Conservation (phyloP, 2,113 vertebrate species). For the Psilopsiagon aurifrons region DNA sequence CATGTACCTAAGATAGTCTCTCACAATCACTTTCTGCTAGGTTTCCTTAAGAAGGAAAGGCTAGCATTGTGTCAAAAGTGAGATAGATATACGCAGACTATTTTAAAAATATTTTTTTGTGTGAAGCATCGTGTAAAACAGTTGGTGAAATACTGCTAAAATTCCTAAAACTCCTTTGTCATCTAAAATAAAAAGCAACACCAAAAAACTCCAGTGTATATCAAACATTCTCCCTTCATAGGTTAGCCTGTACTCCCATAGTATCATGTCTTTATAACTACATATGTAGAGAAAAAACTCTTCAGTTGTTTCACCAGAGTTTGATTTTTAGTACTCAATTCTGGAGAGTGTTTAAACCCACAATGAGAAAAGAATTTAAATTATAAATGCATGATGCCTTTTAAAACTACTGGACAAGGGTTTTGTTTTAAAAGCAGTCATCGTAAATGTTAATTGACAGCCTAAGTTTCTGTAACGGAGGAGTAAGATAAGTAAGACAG, state of each 20-base stretch:
- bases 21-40: neutral
- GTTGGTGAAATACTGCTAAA: neutral
- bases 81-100: neutral
- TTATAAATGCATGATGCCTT: neutral
- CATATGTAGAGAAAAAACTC: neutral
- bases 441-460: neutral
- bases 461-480: neutral
- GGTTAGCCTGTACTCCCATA: neutral
- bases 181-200: neutral
- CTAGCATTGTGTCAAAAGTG: neutral
- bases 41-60: neutral
- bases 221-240: neutral
- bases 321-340: neutral
- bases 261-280: neutral
- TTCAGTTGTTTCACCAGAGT: neutral
- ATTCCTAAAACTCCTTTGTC: neutral
- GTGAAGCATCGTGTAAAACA: neutral
- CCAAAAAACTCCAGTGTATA: fast-evolving
- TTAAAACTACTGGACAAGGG: neutral
- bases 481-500: neutral
- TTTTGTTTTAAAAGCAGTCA: neutral
- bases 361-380: neutral
- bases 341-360: neutral
- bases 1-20: neutral
- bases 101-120: neutral